Percentiles rank a stretch among this genome's conserved stretches.
phyloP scores from a whole-genome alignment of 2,888 invertebrate species.

The Dinocampus coccinellae region DNA sequence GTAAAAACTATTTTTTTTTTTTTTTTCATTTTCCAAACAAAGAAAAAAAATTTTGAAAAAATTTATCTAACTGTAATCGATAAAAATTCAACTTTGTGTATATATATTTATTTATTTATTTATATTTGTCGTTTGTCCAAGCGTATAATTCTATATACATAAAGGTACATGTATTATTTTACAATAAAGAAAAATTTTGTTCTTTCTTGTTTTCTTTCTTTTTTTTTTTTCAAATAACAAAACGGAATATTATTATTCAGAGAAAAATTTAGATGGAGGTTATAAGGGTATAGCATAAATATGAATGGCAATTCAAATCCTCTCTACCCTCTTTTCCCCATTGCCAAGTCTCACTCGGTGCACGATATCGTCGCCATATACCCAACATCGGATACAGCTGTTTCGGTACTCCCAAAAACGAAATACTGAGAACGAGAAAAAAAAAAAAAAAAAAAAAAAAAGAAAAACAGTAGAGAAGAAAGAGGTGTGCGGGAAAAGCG shows the following conservation, averaged over 20 bases:
- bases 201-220: not conserved
- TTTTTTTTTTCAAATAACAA: not conserved
- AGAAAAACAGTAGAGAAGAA: too few relatives aligned
- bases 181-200: not conserved
- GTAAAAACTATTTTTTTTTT: too few relatives aligned
- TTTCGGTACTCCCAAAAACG: constrained; percentile 50
- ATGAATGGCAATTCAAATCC: constrained; percentile 1
- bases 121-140: too few relatives aligned
- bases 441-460: too few relatives aligned
- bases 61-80: too few relatives aligned
- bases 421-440: not conserved
- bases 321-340: not conserved
- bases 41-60: too few relatives aligned
- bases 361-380: constrained; percentile 8
- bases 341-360: not conserved
- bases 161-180: not conserved
- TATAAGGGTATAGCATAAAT: not conserved
- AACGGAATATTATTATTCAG: not conserved
- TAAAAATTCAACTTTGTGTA: not conserved
- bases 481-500: not conserved
- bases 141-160: not conserved
- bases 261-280: not conserved
- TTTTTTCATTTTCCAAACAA: too few relatives aligned
- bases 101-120: not conserved
- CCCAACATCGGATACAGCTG: constrained; percentile 59